Evolutionary conservation across 2,113 vertebrate species (phyloP), one percentile per base, ranked within the genome.

Genomic region (Pogona vitticeps): DNA sequence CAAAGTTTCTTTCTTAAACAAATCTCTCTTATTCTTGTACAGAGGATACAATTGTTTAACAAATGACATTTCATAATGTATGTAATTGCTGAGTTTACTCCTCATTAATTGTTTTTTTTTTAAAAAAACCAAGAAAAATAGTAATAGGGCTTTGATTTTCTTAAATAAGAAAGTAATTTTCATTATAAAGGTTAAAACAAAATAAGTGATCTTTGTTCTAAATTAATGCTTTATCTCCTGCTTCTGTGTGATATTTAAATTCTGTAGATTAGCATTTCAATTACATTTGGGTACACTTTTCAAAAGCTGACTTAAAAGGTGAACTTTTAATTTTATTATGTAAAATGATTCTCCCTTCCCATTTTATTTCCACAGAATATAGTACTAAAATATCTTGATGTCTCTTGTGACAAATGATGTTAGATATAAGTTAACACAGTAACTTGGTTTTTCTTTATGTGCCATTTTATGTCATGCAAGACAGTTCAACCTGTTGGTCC

Each of bases 31-130:
- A 92, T 87, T 68, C 86, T 56, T 93, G 76, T 90, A 89, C 76
- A 75, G 70, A 84, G 72, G 46, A 80, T 79, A 82, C 87, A 83
- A 70, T 83, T 94, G 59, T 91, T 93, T 91, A 93, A 75, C 70
- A 89, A 93, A 86, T 94, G 95, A 92, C 94, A 95, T 95, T 96
- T 93, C 89, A 87, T 92, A 95, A 94, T 81, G 83, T 73, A 87
- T 83, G 31, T 95, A 96, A 96, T 96, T 94, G 92, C 93, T 46
- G 63, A 93, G 90, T 95, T 96, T 94, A 94, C 93, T 95, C 90
- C 87, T 96, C 95, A 96, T 95, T 96, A 91, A 93, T 88, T 90
- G 91, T 92, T 95, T 92, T 28, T 59, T 68, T 81, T 38, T 17
- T 36, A 36, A 31, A 92, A 95, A 96, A 95, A 87, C 82, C 82